Conservation (phyloP, 1,140 invertebrate genomes). For the Homarus americanus region DNA sequence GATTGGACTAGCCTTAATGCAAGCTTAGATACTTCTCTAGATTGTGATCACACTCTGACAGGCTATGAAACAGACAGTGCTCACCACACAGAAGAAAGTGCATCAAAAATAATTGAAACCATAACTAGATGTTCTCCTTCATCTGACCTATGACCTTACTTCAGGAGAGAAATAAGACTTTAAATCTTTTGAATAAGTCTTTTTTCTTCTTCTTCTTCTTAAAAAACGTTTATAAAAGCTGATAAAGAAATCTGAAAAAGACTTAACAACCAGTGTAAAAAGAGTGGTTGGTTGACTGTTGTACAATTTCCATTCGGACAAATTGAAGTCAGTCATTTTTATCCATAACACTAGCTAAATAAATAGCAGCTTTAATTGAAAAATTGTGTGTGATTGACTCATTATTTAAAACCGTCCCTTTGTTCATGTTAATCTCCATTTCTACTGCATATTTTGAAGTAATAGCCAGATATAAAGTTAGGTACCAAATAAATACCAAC, state of each 20-base stretch:
- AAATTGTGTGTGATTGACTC: constrained; percentile 59
- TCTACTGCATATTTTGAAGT: constrained; percentile 18
- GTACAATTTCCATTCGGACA: constrained; percentile 41
- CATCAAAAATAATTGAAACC: constrained; percentile 33
- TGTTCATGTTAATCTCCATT: constrained; percentile 54
- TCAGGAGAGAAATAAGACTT: constrained; percentile 57
- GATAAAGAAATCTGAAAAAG: neutral
- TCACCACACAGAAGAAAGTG: constrained; percentile 51
- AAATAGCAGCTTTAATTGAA: constrained; percentile 67
- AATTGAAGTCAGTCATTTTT: constrained; percentile 34
- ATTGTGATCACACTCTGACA: constrained; percentile 64
- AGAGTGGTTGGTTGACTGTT: constrained; percentile 28
- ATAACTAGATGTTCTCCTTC: constrained; percentile 40
- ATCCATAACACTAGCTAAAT: constrained; percentile 21
- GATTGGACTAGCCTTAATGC: constrained; percentile 68
- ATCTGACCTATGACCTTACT: constrained; percentile 67
- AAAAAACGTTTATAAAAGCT: too few relatives aligned
- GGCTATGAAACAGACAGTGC: constrained; percentile 55
- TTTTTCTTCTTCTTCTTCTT: neutral
- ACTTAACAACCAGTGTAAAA: neutral
- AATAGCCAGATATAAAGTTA: constrained; percentile 42
- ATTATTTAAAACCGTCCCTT: constrained; percentile 71
- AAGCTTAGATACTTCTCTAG: constrained; percentile 62
- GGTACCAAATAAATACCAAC: constrained; percentile 31
- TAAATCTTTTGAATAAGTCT: constrained; percentile 31